A percentile compares a stretch with the other conserved stretches of the same genome.
phyloP scores from a whole-genome alignment of 2,113 vertebrate genomes.

The Pachyramphus minor region DNA sequence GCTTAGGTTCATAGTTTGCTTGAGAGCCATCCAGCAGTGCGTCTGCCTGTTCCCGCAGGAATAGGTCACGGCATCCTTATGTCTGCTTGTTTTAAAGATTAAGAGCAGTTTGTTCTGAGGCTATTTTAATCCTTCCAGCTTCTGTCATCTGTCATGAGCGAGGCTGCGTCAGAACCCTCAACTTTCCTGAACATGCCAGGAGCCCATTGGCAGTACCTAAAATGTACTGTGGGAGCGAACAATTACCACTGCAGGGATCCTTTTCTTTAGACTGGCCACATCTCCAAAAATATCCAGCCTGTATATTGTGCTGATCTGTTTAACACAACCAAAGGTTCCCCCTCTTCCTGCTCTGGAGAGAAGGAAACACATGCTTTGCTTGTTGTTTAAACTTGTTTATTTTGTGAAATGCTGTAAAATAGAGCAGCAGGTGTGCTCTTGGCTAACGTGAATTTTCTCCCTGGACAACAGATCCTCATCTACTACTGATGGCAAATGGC shows the following conservation, averaged over 20 bases:
- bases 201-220: background rate
- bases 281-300: background rate
- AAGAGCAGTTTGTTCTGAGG: background rate
- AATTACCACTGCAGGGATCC: background rate
- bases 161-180: background rate
- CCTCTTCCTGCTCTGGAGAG: background rate
- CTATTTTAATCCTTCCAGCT: background rate
- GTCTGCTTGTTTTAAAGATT: background rate
- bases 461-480: background rate
- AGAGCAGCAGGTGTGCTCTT: background rate
- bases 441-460: background rate
- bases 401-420: background rate
- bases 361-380: background rate
- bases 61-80: background rate
- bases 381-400: background rate
- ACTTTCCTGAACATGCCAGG: background rate
- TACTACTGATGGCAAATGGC: background rate
- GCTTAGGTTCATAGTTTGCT: background rate
- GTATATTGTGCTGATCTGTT: background rate
- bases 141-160: background rate
- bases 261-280: background rate
- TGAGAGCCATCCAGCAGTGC: background rate
- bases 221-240: background rate
- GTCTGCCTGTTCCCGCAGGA: background rate
- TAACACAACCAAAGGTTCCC: background rate